phyloP scores from a whole-genome alignment of 1,140 invertebrate genomes.

The Chrysoperla carnea region DNA sequence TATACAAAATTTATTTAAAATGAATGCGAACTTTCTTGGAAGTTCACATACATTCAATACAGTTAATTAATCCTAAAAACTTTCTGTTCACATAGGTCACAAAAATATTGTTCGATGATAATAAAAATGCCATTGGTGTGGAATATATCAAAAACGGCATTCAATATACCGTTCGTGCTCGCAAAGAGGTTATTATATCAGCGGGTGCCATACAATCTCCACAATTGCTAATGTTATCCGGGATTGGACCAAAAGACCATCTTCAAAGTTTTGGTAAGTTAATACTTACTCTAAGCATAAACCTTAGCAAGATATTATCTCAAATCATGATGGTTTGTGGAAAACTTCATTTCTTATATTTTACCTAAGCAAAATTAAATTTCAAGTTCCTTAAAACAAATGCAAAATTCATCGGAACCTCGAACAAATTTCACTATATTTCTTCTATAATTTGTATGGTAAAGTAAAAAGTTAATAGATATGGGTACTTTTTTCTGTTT shows the following conservation, averaged over 20 bases:
- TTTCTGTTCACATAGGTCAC: conserved; percentile 18
- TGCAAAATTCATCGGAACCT: too few relatives aligned
- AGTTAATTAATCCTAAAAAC: too few relatives aligned
- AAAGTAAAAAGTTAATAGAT: too few relatives aligned
- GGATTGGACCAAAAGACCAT: conserved; percentile 30
- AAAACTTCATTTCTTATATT: conserved; percentile 32
- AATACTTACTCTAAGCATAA: not conserved
- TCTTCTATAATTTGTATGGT: too few relatives aligned
- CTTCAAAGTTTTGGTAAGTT: conserved; percentile 22
- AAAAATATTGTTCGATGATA: conserved; percentile 44
- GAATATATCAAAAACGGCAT: conserved; percentile 20
- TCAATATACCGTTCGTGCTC: conserved; percentile 14
- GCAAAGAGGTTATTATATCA: conserved; percentile 28
- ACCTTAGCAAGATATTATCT: conserved; percentile 9
- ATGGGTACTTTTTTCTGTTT: too few relatives aligned
- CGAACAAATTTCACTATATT: too few relatives aligned
- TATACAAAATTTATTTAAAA: too few relatives aligned
- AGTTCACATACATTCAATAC: too few relatives aligned
- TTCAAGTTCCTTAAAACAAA: too few relatives aligned
- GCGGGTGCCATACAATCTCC: conserved; percentile 29
- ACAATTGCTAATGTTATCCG: conserved; percentile 34
- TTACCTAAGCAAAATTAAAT: conserved; percentile 44
- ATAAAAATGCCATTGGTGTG: conserved; percentile 34
- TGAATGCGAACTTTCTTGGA: too few relatives aligned
- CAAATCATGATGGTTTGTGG: not conserved